phyloP scores from a whole-genome alignment of 2,888 invertebrate species.

The Drosophila fulvimacula region DNA sequence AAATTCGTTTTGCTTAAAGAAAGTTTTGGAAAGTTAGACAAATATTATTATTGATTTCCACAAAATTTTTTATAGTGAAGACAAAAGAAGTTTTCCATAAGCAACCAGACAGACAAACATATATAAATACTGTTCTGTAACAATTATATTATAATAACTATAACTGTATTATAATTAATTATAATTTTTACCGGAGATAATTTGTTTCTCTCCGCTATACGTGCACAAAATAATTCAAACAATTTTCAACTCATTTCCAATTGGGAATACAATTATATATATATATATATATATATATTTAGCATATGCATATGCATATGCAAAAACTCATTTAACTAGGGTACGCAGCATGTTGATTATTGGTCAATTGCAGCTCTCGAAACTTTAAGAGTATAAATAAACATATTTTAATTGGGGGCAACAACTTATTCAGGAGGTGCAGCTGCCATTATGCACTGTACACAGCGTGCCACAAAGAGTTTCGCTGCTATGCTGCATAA shows the following conservation, averaged over 20 bases:
- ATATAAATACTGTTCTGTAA: neutral
- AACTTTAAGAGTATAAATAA: slow-evolving; percentile 5
- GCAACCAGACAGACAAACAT: neutral
- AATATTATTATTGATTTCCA: neutral
- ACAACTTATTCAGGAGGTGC: slow-evolving; percentile 11
- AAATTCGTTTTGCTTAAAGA: neutral
- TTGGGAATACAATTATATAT: neutral
- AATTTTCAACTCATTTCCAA: neutral
- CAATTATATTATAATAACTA: no score
- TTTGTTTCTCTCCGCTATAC: neutral
- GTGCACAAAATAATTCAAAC: neutral
- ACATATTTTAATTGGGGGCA: slow-evolving; percentile 19
- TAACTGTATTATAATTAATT: no score
- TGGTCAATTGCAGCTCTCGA: slow-evolving; percentile 4
- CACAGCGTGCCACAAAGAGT: slow-evolving; percentile 1
- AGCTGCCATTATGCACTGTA: neutral
- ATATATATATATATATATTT: neutral
- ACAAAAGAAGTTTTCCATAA: neutral
- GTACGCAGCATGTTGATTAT: neutral
- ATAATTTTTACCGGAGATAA: neutral
- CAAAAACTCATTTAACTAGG: neutral
- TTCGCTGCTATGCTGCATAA: neutral
- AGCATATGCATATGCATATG: slow-evolving; percentile 3
- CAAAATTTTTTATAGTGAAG: neutral
- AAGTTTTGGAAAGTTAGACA: neutral